These are phyloP conservation scores for Proales similis DNA, from an alignment of 1,140 invertebrate genomes.

Conservation along the genomic window DNA sequence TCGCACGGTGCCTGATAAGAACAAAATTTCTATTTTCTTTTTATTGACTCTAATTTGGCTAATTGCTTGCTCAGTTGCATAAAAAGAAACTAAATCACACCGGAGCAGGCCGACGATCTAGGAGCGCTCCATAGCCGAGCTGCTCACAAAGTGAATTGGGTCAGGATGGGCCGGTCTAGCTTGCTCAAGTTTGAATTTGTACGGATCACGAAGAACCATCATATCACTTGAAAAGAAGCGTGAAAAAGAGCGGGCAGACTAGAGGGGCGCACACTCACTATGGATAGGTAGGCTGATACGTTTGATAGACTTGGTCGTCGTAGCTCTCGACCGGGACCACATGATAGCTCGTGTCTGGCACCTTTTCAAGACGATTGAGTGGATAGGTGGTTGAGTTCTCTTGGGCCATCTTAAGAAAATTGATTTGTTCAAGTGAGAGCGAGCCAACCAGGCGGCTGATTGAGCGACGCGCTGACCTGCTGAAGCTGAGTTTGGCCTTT, in stretches of 20 bases:
- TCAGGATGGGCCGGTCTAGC: too few species aligned
- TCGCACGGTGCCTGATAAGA: too few species aligned
- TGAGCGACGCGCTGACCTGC: neutral
- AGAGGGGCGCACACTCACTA: constrained; percentile 4
- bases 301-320: constrained; percentile 26
- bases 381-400: constrained; percentile 1
- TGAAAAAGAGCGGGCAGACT: neutral
- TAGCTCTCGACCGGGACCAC: constrained; percentile 28
- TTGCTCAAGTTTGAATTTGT: constrained; percentile 38
- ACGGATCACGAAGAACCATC: constrained; percentile 18
- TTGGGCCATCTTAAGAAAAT: constrained; percentile 15
- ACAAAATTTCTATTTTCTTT: too few species aligned
- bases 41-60: too few species aligned
- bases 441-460: neutral
- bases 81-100: too few species aligned
- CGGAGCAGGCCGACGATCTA: too few species aligned
- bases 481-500: neutral
- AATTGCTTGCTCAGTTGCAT: too few species aligned
- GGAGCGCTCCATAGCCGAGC: too few species aligned
- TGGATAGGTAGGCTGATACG: constrained; percentile 10
- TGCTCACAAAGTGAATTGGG: too few species aligned
- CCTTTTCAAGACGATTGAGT: constrained; percentile 11
- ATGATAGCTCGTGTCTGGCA: constrained; percentile 31
- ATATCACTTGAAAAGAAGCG: constrained; percentile 11
- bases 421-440: neutral